Percentiles rank a stretch among this genome's conserved stretches.
These are phyloP conservation scores for Taxidea taxus DNA, from an alignment of 2,113 vertebrate genomes.

Conservation along the genomic window DNA sequence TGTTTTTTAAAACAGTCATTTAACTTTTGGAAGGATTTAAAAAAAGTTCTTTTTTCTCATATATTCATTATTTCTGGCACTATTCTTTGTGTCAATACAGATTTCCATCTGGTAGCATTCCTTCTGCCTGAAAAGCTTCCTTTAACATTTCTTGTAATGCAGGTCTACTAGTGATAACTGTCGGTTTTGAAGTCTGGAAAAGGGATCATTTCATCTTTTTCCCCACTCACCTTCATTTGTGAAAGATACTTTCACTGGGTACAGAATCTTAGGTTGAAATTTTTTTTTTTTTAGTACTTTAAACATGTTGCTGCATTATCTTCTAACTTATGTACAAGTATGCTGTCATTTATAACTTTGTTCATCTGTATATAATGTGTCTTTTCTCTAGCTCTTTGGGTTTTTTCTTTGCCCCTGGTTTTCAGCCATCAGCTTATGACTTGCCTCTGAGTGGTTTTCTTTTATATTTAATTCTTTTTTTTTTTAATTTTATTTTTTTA, in stretches of 20 bases:
- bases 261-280: background rate
- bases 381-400: background rate
- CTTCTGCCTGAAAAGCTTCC: background rate
- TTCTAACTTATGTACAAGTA: background rate
- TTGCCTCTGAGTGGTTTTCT: background rate
- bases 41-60: background rate
- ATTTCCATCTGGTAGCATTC: background rate
- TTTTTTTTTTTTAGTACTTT: background rate
- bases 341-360: background rate
- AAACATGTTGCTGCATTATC: background rate
- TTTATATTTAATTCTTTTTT: background rate
- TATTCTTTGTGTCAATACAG: background rate
- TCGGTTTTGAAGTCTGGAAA: background rate
- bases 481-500: too few species aligned
- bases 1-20: background rate
- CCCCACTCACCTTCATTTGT: background rate
- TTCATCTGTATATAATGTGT: background rate
- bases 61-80: background rate
- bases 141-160: background rate
- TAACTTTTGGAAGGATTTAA: slow-evolving; percentile 14
- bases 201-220: background rate
- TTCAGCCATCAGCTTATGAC: background rate
- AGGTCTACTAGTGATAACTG: background rate
- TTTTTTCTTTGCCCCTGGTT: background rate
- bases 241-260: background rate